These are phyloP conservation scores for Tarsius wallacei DNA, from an alignment of 2,797 vertebrate species.

Conservation along the genomic window DNA sequence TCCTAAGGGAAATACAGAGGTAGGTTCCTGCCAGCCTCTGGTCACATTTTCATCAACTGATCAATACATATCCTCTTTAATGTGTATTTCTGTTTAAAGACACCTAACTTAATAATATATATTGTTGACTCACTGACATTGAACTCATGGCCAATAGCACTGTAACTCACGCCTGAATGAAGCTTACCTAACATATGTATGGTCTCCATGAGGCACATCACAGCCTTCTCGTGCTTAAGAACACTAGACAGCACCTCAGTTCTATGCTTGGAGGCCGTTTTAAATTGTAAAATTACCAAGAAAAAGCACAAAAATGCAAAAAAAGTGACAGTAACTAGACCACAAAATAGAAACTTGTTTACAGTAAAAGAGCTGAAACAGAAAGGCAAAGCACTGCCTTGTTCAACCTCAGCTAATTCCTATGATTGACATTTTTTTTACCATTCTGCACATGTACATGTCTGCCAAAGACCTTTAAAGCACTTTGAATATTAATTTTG, in stretches of 20 bases:
- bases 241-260: neutral
- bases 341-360: neutral
- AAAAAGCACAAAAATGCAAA: slow-evolving; percentile 15
- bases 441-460: neutral
- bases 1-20: neutral
- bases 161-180: neutral
- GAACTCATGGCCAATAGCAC: slow-evolving; percentile 22
- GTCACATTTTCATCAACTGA: neutral
- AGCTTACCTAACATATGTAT: neutral
- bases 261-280: neutral
- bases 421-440: neutral
- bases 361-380: neutral
- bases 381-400: neutral
- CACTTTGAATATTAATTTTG: neutral
- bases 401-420: neutral
- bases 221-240: neutral
- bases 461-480: slow-evolving; percentile 24
- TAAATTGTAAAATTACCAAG: slow-evolving; percentile 46
- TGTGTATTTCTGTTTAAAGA: slow-evolving; percentile 15
- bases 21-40: neutral
- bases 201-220: neutral
- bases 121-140: neutral
- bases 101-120: neutral
- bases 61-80: slow-evolving; percentile 6
- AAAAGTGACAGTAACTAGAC: neutral